These are phyloP conservation scores for Cetonia aurata DNA, from an alignment of 2,888 invertebrate species.

Conservation along the genomic window DNA sequence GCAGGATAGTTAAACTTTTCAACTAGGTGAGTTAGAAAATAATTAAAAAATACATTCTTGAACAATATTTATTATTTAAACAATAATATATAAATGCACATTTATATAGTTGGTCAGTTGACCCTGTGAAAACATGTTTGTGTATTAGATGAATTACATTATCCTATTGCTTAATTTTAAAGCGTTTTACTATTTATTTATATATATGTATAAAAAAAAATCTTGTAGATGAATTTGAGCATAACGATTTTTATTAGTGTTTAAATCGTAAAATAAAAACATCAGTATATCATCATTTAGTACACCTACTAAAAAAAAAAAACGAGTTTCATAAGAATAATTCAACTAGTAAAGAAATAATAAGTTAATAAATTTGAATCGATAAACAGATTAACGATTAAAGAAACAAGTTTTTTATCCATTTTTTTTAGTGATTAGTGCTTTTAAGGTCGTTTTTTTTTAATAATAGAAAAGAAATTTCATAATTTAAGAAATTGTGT, in stretches of 20 bases:
- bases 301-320: no score
- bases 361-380: no score
- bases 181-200: neutral
- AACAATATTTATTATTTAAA: slow-evolving; percentile 18
- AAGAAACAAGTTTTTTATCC: no score
- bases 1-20: no score
- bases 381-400: no score
- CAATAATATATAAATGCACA: neutral
- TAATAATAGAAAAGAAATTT: no score
- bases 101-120: slow-evolving; percentile 14
- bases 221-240: neutral
- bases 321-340: no score
- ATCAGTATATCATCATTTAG: neutral
- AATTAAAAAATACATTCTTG: neutral
- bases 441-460: no score
- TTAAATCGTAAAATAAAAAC: neutral
- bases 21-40: no score
- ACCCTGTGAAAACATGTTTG: slow-evolving; percentile 7
- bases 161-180: neutral
- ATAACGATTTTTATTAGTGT: neutral
- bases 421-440: no score
- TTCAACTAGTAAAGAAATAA: no score
- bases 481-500: no score
- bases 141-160: neutral
- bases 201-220: neutral